Base-by-base conservation (phyloP, 1,140 invertebrate species). In the Heterodera carotae region DNA sequence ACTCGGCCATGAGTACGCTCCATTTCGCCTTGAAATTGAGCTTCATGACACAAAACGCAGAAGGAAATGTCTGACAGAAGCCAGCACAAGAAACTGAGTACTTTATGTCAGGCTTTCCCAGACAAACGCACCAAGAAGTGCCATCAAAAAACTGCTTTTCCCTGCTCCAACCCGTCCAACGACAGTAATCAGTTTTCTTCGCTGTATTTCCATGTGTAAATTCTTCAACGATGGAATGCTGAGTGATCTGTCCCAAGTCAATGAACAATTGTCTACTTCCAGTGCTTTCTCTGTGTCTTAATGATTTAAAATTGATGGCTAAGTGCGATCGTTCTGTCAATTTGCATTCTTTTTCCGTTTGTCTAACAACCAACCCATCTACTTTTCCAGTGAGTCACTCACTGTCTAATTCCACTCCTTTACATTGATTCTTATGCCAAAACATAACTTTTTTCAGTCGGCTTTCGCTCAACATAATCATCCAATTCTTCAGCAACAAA, bases 1-100 rank as follows among this genome's bases (percentile, higher is more conserved):
- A 78, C 25, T 8, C 69, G 56, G 31, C 82, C 85, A 66, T 82
- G 29, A 18, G 80, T 43, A 29, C 69, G 62, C 27, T 87, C 60
- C 89, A 91, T 89, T 83, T 91, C 90, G 75, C 91, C 91, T n/a
- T 91, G 81, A 31, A 69, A 69, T 25, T 69, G n/a, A n/a, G n/a
- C n/a, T n/a, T n/a, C n/a, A n/a, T n/a, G n/a, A n/a, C n/a, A n/a
- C n/a, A n/a, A n/a, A n/a, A n/a, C n/a, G n/a, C n/a, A n/a, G n/a
- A n/a, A n/a, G n/a, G n/a, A n/a, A n/a, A n/a, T n/a, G n/a, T n/a
- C n/a, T n/a, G n/a, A n/a, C n/a, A n/a, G n/a, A n/a, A n/a, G n/a
- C n/a, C 62, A 59, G 39, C 39, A 43, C 6, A 43, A 43, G 12
- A 8, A 31, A 76, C n/a, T 73, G 31, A 18, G 10, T 39, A n/a